Conservation (phyloP, 2,113 vertebrate species). For the Nipponia nippon region DNA sequence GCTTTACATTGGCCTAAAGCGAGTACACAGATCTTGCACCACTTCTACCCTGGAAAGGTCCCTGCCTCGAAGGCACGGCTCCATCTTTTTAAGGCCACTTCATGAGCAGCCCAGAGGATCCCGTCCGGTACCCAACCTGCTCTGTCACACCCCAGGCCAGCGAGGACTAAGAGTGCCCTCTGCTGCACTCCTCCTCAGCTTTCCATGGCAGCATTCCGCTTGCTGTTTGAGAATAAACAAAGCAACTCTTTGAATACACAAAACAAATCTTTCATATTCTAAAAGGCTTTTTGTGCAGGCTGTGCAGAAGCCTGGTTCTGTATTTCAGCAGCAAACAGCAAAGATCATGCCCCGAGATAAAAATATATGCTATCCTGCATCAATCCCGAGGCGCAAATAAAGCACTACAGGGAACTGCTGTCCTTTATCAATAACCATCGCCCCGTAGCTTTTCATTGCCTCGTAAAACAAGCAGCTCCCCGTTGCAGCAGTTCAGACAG, state of each 20-base stretch:
- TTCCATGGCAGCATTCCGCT: neutral
- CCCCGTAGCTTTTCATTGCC: neutral
- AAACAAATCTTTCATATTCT: neutral
- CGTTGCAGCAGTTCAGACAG: neutral
- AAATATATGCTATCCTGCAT: neutral
- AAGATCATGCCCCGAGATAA: neutral
- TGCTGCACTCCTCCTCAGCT: neutral
- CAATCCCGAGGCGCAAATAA: neutral
- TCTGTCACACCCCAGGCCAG: neutral
- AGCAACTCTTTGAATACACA: neutral
- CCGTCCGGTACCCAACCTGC: neutral
- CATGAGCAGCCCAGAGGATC: neutral
- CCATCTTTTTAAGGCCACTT: neutral
- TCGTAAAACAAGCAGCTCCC: neutral
- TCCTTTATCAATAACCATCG: neutral
- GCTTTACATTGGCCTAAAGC: neutral
- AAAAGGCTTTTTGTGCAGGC: neutral
- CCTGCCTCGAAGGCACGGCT: neutral
- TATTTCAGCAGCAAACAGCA: neutral
- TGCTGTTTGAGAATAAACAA: neutral
- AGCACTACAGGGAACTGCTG: neutral
- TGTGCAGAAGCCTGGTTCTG: neutral
- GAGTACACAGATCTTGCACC: no score
- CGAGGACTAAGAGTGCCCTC: conserved; percentile 19
- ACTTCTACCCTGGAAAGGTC: neutral